Evolutionary conservation across 2,797 vertebrate genomes (phyloP).

Genomic region (Phrynocephalus vlangalii): DNA sequence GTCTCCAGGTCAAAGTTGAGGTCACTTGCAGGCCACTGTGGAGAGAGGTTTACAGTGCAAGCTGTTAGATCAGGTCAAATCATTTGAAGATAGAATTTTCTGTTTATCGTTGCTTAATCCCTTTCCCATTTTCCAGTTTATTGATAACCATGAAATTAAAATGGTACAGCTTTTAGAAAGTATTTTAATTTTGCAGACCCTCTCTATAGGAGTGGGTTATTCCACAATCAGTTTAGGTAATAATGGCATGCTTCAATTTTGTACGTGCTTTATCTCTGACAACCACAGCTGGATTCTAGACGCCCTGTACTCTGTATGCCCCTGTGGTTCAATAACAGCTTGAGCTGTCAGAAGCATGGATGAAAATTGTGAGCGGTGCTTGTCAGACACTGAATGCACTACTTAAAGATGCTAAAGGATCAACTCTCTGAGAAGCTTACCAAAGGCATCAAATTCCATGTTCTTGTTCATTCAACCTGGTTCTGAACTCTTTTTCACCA

Average conservation of each 20-base stretch:
- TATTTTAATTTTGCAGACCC: not conserved
- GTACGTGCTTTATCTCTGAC: accelerated
- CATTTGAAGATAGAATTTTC: slow-evolving; percentile 49
- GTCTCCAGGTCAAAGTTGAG: not conserved
- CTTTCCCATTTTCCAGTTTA: slow-evolving; percentile 49
- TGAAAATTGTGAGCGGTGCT: slow-evolving; percentile 14
- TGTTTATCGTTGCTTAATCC: slow-evolving; percentile 14
- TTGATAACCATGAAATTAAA: slow-evolving; percentile 1
- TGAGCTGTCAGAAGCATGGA: not conserved
- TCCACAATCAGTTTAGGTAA: not conserved
- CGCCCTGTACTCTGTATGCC: not conserved
- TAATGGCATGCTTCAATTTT: not conserved
- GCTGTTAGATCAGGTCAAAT: slow-evolving; percentile 29
- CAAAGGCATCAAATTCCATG: not conserved
- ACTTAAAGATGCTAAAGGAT: not conserved
- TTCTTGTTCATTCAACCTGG: accelerated
- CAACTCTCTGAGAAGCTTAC: slow-evolving; percentile 27
- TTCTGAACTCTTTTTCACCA: accelerated
- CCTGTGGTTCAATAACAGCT: slow-evolving; percentile 5
- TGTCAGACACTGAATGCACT: not conserved
- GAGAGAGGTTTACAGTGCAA: not conserved
- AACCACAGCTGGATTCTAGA: not conserved
- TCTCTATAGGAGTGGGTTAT: not conserved
- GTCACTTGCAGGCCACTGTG: slow-evolving; percentile 10
- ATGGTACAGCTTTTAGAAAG: not conserved